These are phyloP conservation scores for Drosophila prosaltans DNA, from an alignment of 1,140 invertebrate genomes.

Conservation along the genomic window DNA sequence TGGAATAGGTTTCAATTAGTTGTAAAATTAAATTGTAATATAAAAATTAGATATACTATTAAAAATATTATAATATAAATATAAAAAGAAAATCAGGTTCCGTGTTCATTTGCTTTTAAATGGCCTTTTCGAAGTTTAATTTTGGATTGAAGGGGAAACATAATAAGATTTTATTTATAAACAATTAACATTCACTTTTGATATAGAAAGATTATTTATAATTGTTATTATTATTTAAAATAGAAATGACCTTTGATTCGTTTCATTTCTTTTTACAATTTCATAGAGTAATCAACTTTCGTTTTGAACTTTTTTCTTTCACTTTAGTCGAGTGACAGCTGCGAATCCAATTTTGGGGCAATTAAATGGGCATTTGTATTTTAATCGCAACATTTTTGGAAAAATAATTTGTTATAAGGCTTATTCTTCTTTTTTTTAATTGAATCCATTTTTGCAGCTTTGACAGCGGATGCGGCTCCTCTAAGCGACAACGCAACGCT, in stretches of 20 bases:
- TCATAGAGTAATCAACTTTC: neutral
- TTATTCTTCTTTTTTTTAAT: conserved; percentile 51
- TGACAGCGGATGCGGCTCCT: conserved; percentile 43
- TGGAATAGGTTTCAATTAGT: no score
- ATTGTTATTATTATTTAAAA: no score
- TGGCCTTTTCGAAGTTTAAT: no score
- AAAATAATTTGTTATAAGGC: conserved; percentile 17
- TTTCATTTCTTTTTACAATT: neutral
- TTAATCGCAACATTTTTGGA: conserved; percentile 7
- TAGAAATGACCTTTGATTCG: neutral
- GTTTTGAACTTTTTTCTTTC: neutral
- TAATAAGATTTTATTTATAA: no score
- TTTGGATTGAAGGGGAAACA: no score
- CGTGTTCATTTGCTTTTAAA: no score
- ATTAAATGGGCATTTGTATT: conserved; percentile 22
- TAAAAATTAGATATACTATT: no score
- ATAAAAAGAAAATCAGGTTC: no score
- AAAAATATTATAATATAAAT: no score
- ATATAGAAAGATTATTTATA: no score
- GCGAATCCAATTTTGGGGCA: conserved; percentile 1
- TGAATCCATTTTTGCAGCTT: conserved; percentile 63
- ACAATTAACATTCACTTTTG: no score
- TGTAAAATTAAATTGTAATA: no score
- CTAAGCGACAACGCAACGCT: conserved; percentile 57
- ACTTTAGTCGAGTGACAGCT: neutral